A percentile compares a stretch with the other conserved stretches of the same genome.
These are phyloP conservation scores for Nematopogon swammerdamellus DNA, from an alignment of 2,888 invertebrate genomes.

Conservation along the genomic window DNA sequence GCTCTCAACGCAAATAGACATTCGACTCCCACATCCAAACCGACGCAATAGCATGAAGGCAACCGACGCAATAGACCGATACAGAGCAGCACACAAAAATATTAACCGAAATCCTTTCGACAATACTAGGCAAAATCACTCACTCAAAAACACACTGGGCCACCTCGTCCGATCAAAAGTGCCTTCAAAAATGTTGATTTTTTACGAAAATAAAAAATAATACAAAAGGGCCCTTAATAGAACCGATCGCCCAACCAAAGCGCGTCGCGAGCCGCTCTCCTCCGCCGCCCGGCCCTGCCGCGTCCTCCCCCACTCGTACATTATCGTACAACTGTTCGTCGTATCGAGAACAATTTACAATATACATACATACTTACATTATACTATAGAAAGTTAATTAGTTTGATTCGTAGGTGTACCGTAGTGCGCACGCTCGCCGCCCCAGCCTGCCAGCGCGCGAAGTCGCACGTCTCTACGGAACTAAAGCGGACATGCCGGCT, in stretches of 20 bases:
- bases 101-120: constrained; percentile 5
- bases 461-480: too few species aligned
- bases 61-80: constrained; percentile 51
- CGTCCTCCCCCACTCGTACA: constrained; percentile 9
- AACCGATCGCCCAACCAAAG: constrained; percentile 70
- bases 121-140: constrained; percentile 19
- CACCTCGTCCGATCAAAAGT: constrained; percentile 93
- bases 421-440: constrained; percentile 31
- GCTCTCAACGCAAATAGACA: constrained; percentile 75
- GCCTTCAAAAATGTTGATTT: constrained; percentile 88
- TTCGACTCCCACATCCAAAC: constrained; percentile 62
- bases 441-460: too few species aligned
- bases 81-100: constrained; percentile 17
- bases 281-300: constrained; percentile 21
- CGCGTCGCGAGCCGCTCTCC: constrained; percentile 35
- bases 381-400: constrained; percentile 56
- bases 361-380: constrained; percentile 47
- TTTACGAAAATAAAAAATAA: constrained; percentile 77
- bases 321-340: constrained; percentile 28
- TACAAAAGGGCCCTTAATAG: constrained; percentile 87
- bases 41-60: constrained; percentile 83
- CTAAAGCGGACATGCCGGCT: too few species aligned
- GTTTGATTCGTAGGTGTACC: constrained; percentile 53
- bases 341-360: constrained; percentile 29
- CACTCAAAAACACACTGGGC: constrained; percentile 77